Evolutionary conservation across 1,140 invertebrate genomes (phyloP).

Genomic region (Periplaneta americana): DNA sequence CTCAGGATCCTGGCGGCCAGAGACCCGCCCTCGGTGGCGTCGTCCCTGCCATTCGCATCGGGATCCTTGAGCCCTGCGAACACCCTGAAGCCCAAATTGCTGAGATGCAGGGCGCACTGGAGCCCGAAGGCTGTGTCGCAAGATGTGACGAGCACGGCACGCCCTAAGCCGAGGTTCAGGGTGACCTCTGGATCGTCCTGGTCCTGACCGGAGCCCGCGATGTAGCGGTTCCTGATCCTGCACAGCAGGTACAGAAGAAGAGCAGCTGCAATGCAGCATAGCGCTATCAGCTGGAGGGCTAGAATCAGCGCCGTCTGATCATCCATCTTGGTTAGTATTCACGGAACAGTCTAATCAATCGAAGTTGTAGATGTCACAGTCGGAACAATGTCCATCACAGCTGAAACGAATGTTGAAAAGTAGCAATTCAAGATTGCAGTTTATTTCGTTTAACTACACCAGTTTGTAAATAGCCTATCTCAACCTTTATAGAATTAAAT

Average conservation of each 20-base stretch:
- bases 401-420: too few species aligned
- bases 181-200: not conserved
- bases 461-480: too few species aligned
- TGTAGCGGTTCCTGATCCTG: conserved; percentile 51
- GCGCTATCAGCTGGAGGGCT: conserved; percentile 66
- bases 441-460: too few species aligned
- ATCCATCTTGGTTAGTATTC: conserved; percentile 53
- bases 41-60: too few species aligned
- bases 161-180: conserved; percentile 15
- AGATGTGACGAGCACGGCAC: conserved; percentile 63
- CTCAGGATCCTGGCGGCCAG: conserved; percentile 51
- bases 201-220: conserved; percentile 35
- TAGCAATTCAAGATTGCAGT: too few species aligned
- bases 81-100: conserved; percentile 61
- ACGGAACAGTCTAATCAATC: too few species aligned
- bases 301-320: conserved; percentile 67
- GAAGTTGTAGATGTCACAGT: too few species aligned
- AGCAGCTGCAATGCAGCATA: conserved; percentile 71
- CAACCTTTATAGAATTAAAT: too few species aligned
- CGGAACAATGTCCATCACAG: too few species aligned
- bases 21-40: conserved; percentile 28
- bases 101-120: conserved; percentile 59
- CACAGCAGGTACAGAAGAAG: conserved; percentile 66
- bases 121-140: conserved; percentile 68
- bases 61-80: conserved; percentile 59